Conservation (phyloP, 1,140 invertebrate genomes). For the Oreohelix idahoensis region DNA sequence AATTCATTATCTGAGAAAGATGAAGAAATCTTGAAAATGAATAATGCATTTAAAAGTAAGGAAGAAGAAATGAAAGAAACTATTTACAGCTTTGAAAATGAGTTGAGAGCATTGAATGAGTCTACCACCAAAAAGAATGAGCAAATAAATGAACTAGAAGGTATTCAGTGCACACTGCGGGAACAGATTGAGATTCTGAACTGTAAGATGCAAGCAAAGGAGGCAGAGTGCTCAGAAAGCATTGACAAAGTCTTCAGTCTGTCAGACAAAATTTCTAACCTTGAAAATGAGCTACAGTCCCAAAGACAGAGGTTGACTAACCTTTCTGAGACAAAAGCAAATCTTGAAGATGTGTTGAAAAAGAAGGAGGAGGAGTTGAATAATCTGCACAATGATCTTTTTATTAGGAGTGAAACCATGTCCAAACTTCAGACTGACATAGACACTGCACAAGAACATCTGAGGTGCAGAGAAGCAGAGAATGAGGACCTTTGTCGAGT, state of each 20-base stretch:
- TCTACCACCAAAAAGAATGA: background rate
- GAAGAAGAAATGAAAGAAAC: background rate
- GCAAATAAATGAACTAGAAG: background rate
- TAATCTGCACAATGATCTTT: background rate
- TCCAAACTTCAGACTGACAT: background rate
- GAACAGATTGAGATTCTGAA: constrained; percentile 1
- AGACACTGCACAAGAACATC: background rate
- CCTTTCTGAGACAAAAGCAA: background rate
- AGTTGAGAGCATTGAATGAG: background rate
- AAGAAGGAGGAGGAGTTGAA: background rate
- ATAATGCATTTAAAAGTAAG: background rate
- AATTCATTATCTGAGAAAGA: background rate
- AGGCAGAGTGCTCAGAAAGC: background rate
- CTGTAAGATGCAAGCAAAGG: background rate
- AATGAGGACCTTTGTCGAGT: background rate
- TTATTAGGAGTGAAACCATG: background rate
- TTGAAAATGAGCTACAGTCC: background rate
- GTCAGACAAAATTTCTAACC: background rate
- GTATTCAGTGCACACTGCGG: background rate
- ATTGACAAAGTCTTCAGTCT: background rate
- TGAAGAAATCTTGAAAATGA: background rate
- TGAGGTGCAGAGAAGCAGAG: background rate
- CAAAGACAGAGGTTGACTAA: background rate
- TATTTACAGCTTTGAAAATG: background rate
- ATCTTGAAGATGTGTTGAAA: background rate